phyloP scores from a whole-genome alignment of 2,888 invertebrate species.

The Leucozona laternaria region DNA sequence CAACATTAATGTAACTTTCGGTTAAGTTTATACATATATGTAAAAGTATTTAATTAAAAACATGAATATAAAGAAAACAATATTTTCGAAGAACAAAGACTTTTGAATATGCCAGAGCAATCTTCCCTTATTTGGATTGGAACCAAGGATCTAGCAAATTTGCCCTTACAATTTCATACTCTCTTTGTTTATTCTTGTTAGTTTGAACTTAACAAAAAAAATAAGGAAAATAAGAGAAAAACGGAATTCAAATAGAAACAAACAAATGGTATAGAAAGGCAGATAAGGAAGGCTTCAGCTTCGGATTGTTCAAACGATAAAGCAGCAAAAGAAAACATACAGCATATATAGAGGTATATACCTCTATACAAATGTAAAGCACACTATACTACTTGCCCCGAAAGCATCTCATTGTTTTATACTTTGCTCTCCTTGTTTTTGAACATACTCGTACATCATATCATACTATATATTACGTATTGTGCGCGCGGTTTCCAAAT shows the following conservation, averaged over 20 bases:
- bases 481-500: slow-evolving; percentile 28
- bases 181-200: slow-evolving; percentile 20
- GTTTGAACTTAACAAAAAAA: slow-evolving; percentile 8
- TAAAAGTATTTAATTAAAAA: slow-evolving; percentile 19
- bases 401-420: slow-evolving; percentile 29
- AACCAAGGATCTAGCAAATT: background rate
- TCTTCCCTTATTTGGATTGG: slow-evolving; percentile 14
- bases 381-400: slow-evolving; percentile 20
- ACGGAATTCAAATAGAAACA: slow-evolving; percentile 22
- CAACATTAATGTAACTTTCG: background rate
- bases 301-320: slow-evolving; percentile 27
- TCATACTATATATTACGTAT: too few relatives aligned
- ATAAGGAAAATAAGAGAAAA: background rate
- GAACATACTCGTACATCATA: slow-evolving; percentile 24
- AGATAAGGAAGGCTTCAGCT: slow-evolving; percentile 23
- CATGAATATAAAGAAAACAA: background rate
- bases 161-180: slow-evolving; percentile 10
- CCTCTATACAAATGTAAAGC: background rate
- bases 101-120: background rate
- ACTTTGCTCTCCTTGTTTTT: slow-evolving; percentile 4
- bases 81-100: background rate
- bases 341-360: background rate
- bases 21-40: slow-evolving; percentile 4
- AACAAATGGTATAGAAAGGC: slow-evolving; percentile 18
- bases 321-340: background rate